Percentiles rank a stretch among this genome's conserved stretches.
phyloP scores from a whole-genome alignment of 30 jellyfish, hydroid and myxozoan genomes.

The Nemopilema nomurai region DNA sequence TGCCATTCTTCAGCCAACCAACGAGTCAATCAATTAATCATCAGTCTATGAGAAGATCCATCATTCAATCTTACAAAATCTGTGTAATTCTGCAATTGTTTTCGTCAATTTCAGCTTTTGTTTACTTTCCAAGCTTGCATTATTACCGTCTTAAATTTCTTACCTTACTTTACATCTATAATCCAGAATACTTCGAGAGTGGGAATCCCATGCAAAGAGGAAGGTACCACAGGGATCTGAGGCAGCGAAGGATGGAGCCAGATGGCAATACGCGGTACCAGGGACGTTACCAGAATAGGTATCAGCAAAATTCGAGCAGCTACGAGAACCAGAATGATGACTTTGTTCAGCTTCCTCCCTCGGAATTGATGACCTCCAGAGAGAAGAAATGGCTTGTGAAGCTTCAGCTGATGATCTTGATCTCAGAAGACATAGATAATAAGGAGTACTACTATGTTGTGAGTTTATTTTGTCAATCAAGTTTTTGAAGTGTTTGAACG shows the following conservation, averaged over 20 bases:
- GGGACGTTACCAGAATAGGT: constrained; percentile 5
- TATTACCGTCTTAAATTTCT: too few species aligned
- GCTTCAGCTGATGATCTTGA: constrained; percentile 79
- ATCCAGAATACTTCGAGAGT: not conserved
- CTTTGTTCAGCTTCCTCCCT: constrained; percentile 72
- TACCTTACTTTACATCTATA: too few species aligned
- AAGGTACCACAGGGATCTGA: not conserved
- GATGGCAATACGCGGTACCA: not conserved
- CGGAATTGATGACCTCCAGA: constrained; percentile 88
- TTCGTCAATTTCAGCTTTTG: too few species aligned
- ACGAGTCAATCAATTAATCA: too few species aligned
- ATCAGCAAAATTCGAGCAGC: not conserved
- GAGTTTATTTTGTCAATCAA: constrained; percentile 12
- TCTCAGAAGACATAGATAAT: constrained; percentile 73
- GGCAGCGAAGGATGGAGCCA: not conserved
- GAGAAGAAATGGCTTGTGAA: constrained; percentile 96
- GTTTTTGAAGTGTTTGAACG: not conserved
- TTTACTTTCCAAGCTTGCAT: too few species aligned
- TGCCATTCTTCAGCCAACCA: not conserved
- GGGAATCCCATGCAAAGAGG: not conserved
- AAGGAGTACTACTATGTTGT: constrained; percentile 88
- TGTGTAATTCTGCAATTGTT: too few species aligned
- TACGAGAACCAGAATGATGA: constrained; percentile 29
- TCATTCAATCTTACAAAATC: too few species aligned
- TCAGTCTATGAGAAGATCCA: too few species aligned